Percentiles rank a stretch among this genome's conserved stretches.
These are phyloP conservation scores for Diarsia mendica DNA, from an alignment of 2,888 invertebrate species.

Conservation along the genomic window DNA sequence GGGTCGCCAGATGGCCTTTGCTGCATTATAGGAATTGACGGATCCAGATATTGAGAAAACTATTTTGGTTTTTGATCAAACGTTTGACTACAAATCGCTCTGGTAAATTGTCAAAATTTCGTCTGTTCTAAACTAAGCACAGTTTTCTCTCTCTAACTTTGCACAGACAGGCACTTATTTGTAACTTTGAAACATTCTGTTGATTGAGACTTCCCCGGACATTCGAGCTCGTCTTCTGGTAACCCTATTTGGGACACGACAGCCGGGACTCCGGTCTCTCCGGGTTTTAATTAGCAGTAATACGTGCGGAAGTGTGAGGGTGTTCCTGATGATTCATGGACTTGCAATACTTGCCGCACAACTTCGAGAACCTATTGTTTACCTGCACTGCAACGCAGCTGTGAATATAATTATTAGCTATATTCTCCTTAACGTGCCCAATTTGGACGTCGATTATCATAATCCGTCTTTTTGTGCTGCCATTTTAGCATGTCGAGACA, in stretches of 20 bases:
- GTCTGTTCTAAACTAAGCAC: neutral
- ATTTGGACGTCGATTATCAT: slow-evolving; percentile 65
- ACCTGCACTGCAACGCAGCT: slow-evolving; percentile 61
- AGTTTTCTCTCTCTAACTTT: slow-evolving; percentile 2
- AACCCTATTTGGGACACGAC: slow-evolving; percentile 50
- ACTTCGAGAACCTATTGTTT: slow-evolving; percentile 61
- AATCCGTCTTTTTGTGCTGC: slow-evolving; percentile 54
- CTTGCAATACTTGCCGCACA: slow-evolving; percentile 59
- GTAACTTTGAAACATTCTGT: slow-evolving; percentile 5
- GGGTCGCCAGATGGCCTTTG: slow-evolving; percentile 39
- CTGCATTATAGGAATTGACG: neutral
- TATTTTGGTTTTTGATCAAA: neutral
- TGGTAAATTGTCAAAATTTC: neutral
- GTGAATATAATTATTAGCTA: slow-evolving; percentile 66
- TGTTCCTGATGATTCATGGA: slow-evolving; percentile 74
- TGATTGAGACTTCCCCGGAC: slow-evolving; percentile 9
- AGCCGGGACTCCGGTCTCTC: slow-evolving; percentile 53
- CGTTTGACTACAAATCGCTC: neutral
- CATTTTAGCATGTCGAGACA: slow-evolving; percentile 54
- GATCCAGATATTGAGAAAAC: neutral
- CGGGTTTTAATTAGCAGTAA: slow-evolving; percentile 74
- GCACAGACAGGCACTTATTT: slow-evolving; percentile 3
- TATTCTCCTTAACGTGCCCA: slow-evolving; percentile 54
- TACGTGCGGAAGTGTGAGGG: slow-evolving; percentile 75
- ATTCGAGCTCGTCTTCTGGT: slow-evolving; percentile 24